Evolutionary conservation across 2,797 vertebrate genomes (phyloP).

Genomic region (Enteromius unitaeniatus): DNA sequence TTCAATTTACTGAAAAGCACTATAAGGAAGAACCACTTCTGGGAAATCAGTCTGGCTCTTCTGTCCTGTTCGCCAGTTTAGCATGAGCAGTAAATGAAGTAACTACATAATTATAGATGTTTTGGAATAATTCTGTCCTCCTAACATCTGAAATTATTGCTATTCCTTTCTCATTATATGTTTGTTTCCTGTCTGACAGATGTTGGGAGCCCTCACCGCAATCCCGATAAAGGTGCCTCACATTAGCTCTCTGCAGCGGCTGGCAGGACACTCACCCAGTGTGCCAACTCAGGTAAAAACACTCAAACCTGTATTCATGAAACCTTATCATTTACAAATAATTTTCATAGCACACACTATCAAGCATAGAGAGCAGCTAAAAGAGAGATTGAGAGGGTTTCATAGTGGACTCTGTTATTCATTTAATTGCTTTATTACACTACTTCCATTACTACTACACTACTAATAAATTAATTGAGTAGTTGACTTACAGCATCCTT

Average conservation of each 20-base stretch:
- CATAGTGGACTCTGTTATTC: background rate
- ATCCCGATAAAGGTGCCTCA: slow-evolving; percentile 97
- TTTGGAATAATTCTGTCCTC: background rate
- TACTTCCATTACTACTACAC: no score
- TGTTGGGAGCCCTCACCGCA: slow-evolving; percentile 90
- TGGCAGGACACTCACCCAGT: slow-evolving; percentile 92
- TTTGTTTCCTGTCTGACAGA: slow-evolving; percentile 72
- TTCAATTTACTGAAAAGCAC: background rate
- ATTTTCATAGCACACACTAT: background rate
- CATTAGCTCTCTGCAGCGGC: slow-evolving; percentile 96
- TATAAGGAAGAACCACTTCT: background rate
- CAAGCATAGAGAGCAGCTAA: background rate
- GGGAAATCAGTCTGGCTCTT: background rate
- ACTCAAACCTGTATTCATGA: background rate
- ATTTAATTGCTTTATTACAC: background rate
- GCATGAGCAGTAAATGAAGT: background rate
- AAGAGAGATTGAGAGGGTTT: background rate
- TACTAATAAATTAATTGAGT: background rate
- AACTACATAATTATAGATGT: background rate
- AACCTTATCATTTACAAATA: background rate
- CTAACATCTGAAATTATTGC: slow-evolving; percentile 4
- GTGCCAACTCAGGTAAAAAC: slow-evolving; percentile 95
- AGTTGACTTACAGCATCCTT: background rate
- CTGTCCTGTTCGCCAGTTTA: background rate
- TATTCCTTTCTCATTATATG: background rate